Base-by-base conservation (phyloP, 2,797 vertebrate genomes). In the Myripristis jacobus region DNA sequence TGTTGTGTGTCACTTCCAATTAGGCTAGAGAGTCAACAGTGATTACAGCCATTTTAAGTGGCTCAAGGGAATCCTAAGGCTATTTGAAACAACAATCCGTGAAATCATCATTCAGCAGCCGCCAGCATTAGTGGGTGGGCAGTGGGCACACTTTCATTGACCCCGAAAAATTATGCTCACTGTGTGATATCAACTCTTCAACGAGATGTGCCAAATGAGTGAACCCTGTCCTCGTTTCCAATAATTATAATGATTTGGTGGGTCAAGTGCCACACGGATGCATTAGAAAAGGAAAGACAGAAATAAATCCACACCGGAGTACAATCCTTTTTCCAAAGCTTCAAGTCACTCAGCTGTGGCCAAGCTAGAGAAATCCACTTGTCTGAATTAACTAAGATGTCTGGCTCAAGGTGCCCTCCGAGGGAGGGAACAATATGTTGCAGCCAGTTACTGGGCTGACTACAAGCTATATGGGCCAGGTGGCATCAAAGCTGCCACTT, bases 1-100 rank as follows among this genome's bases (percentile, higher is more conserved):
- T 93, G 92, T 87, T 90, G 85, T 78, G 91, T 93, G 94, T 93
- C 94, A 93, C 43, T 81, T 90, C 84, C 87, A 94, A 95, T 96
- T 95, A 96, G 75, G 65, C 52, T 88, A 86, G 90, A 11, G 63
- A 61, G 65, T 80, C 74, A 64, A 41, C 72, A 77, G 83, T 91
- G 92, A 95, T 93, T 92, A 90, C 86, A 89, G 90, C 52, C 44
- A 87, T 88, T 78, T 89, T 91, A 82, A 91, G 61, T 84, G 86
- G 79, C 91, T 90, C 75, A 43, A 46, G 61, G 81, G 70, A 87
- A 79, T 61, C 58, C 38, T 76, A 56, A 85, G 67, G 75, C 84
- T 76, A 80, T 87, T 86, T 81, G 82, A 79, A 75, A 66, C 61
- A 77, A 84, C 84, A 77, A 73, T 25, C 11, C 56, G 55, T 79